These are phyloP conservation scores for Tetropium fuscum DNA, from an alignment of 2,888 invertebrate genomes.

Conservation along the genomic window DNA sequence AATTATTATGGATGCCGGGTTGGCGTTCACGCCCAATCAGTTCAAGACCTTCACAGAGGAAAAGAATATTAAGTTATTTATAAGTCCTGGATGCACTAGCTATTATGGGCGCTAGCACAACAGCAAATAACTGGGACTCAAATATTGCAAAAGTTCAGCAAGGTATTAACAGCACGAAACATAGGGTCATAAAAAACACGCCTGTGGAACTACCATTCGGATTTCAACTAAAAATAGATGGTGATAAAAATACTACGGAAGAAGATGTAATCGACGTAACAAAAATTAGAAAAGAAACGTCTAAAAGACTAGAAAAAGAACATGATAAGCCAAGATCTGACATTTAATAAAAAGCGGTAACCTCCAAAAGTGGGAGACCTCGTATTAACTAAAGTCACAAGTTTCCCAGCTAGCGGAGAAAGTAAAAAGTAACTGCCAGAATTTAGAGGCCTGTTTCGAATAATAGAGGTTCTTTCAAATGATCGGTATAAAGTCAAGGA, in stretches of 20 bases:
- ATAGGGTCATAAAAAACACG: conserved; percentile 22
- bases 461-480: not conserved
- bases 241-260: not conserved
- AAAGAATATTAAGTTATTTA: not conserved
- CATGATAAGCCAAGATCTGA: not conserved
- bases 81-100: not conserved
- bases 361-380: not conserved
- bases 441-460: conserved; percentile 1
- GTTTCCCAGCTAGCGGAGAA: not conserved
- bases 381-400: conserved; percentile 6
- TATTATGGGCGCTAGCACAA: conserved; percentile 17
- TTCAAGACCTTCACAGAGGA: not conserved
- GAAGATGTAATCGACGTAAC: not conserved
- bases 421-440: not conserved
- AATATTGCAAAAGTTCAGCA: conserved; percentile 33
- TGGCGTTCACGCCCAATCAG: not conserved
- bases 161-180: conserved; percentile 40
- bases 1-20: not conserved
- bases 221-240: conserved; percentile 9
- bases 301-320: conserved; percentile 2
- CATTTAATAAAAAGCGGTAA: conserved; percentile 1
- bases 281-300: not conserved
- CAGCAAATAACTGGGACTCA: conserved; percentile 42
- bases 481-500: not conserved
- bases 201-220: conserved; percentile 23